Evolutionary conservation across 1,140 invertebrate species (phyloP).

Genomic region (Euura lappo): DNA sequence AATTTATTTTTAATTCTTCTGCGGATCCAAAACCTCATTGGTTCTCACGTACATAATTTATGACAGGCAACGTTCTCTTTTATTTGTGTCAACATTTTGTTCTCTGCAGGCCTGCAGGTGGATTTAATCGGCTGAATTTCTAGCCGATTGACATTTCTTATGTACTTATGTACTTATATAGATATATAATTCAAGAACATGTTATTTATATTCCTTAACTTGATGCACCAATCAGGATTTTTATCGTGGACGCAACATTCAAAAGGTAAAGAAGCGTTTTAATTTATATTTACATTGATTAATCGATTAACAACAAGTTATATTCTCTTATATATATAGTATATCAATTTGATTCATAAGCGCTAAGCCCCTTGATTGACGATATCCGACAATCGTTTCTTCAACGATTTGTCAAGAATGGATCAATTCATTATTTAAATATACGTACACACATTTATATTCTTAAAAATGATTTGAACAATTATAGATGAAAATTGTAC

Average conservation of each 20-base stretch:
- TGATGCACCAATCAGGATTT: conserved; percentile 5
- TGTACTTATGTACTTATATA: neutral
- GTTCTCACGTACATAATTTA: neutral
- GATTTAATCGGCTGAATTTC: neutral
- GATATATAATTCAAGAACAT: neutral
- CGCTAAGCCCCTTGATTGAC: conserved; percentile 2
- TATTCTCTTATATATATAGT: neutral
- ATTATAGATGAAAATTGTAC: neutral
- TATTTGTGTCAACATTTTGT: neutral
- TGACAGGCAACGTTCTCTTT: neutral
- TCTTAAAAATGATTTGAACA: neutral
- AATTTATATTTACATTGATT: conserved; percentile 1
- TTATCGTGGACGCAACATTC: neutral
- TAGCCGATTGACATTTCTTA: neutral
- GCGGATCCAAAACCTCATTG: neutral
- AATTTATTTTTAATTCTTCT: neutral
- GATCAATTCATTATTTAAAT: neutral
- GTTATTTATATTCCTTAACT: neutral
- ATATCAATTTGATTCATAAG: neutral
- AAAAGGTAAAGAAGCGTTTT: neutral
- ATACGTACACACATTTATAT: neutral
- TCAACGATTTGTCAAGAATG: neutral
- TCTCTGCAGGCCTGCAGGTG: neutral
- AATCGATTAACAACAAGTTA: neutral
- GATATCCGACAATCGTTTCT: neutral